Evolutionary conservation across 2,888 invertebrate species (phyloP), one percentile per base, ranked within the genome.

Genomic region (Trachelus tabidus): DNA sequence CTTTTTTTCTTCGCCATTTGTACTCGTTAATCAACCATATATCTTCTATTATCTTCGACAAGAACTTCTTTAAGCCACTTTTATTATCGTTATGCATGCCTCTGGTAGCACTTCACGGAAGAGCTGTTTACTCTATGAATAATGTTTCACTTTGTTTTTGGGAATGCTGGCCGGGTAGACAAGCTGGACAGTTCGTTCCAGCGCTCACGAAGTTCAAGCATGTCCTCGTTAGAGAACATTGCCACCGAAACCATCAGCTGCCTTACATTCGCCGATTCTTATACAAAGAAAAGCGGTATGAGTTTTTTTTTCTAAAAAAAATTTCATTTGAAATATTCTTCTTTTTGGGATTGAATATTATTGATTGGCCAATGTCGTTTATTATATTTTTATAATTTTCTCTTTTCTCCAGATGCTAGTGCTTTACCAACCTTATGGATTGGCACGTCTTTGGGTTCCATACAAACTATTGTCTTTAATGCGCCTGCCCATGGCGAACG

Each of bases 191-290:
- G 96, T 92, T 97, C 97, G 88, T 98, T 98, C 94, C 98, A 98
- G 89, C 95, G 98, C 92, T 99, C 98, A 86, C 95, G 98, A 90
- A 98, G 98, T 92, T 98, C 98, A 92, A 98, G 98, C 92, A 98
- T 98, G 96, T 98, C 98, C 90, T 98, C 98, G 92, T 94, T 99
- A 91, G 98, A 99, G 93, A 98, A 98, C 94, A 98, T 98, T 93
- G 96, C 97, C 90, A 96, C 97, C 88, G 99, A 99, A 94, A 96
- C 98, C 91, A 96, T 99, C 90, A 98, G 98, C 94, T 98, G 97
- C 93, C 95, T 99, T 92, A 96, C 96, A 87, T 99, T 99, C 93
- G 97, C 97, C 86, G 99, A 99, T 93, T 97, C 98, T 86, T 98
- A 97, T 92, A 96, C 97, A 82, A 97, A 96, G 93, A 98, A 97